phyloP scores from a whole-genome alignment of 2,113 vertebrate genomes.

The Mola mola region DNA sequence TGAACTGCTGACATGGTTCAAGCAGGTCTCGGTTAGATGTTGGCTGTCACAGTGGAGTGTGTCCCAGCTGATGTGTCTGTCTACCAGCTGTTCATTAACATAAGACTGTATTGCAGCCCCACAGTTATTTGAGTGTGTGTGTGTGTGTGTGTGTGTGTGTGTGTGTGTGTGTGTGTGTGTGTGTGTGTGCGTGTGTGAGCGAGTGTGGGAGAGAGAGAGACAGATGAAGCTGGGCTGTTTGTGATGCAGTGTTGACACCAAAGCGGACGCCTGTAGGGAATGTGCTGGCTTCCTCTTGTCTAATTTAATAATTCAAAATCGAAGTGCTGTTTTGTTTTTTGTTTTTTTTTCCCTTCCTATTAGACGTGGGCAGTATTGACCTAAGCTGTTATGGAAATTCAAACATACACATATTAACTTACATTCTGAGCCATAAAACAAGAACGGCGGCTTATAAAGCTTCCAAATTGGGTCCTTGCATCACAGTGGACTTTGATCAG shows the following conservation, averaged over 20 bases:
- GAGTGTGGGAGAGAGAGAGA: slow-evolving; percentile 12
- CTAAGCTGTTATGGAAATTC: slow-evolving; percentile 27
- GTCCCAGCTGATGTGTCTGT: too few relatives aligned
- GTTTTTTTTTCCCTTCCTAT: slow-evolving; percentile 38
- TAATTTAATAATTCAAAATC: slow-evolving; percentile 59
- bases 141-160: slow-evolving; percentile 3
- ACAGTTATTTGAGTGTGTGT: slow-evolving; percentile 2
- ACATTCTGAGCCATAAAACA: slow-evolving; percentile 13
- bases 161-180: background rate
- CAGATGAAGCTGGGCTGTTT: slow-evolving; percentile 30
- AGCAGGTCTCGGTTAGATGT: too few relatives aligned
- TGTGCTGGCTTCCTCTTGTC: slow-evolving; percentile 32
- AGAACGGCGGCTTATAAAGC: background rate
- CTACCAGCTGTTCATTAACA: too few relatives aligned
- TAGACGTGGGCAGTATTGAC: slow-evolving; percentile 5
- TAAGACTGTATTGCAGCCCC: too few relatives aligned
- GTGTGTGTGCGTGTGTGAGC: slow-evolving; percentile 5
- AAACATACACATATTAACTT: background rate
- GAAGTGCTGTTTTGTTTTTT: too few relatives aligned
- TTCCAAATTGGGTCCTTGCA: too few relatives aligned
- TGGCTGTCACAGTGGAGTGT: too few relatives aligned
- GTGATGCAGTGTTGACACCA: slow-evolving; percentile 48
- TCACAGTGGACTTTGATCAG: too few relatives aligned
- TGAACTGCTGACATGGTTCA: too few relatives aligned
- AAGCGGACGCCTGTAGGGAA: slow-evolving; percentile 54